Base-by-base conservation (phyloP, 2,888 invertebrate genomes). In the Volucella zonaria region DNA sequence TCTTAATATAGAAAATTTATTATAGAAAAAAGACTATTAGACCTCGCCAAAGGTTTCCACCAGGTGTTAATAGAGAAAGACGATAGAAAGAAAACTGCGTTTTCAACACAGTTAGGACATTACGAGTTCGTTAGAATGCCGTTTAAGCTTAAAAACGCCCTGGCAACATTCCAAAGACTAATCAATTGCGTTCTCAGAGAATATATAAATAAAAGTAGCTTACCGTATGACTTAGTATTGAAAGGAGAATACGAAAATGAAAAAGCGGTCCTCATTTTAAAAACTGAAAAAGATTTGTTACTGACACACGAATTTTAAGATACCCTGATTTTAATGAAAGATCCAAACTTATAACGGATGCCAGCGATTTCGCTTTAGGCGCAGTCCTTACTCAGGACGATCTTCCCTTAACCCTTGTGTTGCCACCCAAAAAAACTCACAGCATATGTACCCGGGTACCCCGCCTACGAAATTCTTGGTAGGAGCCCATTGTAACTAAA, bases 41-140 rank as follows among this genome's bases (percentile, higher is more conserved):
- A 56, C 3, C 56, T 56, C 40, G 56, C 18, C 2, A 18, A 18
- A 18, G 18, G 2, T 18, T 18, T 18, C 18, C 18, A 18, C 18
- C 18, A 18, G 18, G 18, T 2, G 18, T 18, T 18, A 18, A 18
- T 18, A 18, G 2, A 23, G 31, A 54, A 54, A 31, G 54, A 54
- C 11, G 54, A 54, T n/a, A 54, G 54, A 54, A 54, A 54, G 31
- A 23, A 54, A 52, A 52, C 52, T 52, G 23, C 52, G 10, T 52
- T 52, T 52, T 52, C 52, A 23, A 52, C 52, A 10, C 52, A 18
- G 8, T 14, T 52, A 52, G 52, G 52, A 8, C 52, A 8, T 23
- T 23, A 52, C 23, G 18, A 23, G 52, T 52, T 23, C 23, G 23
- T 23, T 23, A 52, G 18, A 23, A 23, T 18, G 56, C 1, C 56